phyloP scores from a whole-genome alignment of 2,797 vertebrate species.

The Pseudocheirus occidentalis region DNA sequence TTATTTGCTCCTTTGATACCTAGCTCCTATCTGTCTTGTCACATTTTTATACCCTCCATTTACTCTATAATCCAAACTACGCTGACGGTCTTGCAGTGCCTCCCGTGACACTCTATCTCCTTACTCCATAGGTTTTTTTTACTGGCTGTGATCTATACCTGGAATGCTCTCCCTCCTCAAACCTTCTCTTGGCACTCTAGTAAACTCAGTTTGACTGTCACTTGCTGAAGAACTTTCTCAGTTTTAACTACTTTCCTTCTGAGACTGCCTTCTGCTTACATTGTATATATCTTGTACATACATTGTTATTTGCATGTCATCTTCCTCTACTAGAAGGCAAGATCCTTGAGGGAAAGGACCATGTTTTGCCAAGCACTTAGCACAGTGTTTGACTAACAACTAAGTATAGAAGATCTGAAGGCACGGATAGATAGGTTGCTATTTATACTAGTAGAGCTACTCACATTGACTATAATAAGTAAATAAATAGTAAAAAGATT shows the following conservation, averaged over 20 bases:
- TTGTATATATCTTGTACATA: neutral
- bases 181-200: neutral
- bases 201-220: neutral
- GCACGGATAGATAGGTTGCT: neutral
- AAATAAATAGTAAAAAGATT: neutral
- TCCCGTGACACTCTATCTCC: no score
- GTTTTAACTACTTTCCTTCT: neutral
- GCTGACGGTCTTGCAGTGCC: neutral
- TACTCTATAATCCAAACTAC: neutral
- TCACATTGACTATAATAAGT: neutral
- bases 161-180: neutral
- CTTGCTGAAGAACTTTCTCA: neutral
- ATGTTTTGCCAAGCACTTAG: neutral
- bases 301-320: neutral
- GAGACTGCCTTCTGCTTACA: neutral
- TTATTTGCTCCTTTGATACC: neutral
- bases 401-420: neutral
- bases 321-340: neutral
- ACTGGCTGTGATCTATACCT: neutral
- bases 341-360: neutral
- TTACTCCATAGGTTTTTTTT: neutral
- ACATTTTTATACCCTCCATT: neutral
- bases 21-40: neutral
- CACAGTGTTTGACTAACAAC: neutral
- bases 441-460: neutral